These are phyloP conservation scores for Choreutis nemorana DNA, from an alignment of 2,888 invertebrate species.

Conservation along the genomic window DNA sequence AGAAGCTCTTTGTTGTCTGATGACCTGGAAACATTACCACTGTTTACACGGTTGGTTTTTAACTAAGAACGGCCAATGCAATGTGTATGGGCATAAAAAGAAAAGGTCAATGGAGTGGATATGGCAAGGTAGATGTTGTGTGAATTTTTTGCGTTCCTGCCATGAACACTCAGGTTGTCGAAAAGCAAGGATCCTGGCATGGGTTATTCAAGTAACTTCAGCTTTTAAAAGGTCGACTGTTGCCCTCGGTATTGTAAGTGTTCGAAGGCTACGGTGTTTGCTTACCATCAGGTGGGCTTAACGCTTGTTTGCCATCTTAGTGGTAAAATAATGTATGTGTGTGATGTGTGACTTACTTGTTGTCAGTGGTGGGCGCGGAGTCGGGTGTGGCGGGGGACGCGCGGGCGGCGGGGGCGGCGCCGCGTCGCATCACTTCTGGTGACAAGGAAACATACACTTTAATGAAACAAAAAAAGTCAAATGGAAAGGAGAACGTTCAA, in stretches of 20 bases:
- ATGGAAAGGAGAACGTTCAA: too few relatives aligned
- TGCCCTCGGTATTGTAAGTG: too few relatives aligned
- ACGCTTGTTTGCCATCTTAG: too few relatives aligned
- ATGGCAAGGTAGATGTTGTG: background rate
- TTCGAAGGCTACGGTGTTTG: too few relatives aligned
- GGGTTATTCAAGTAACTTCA: too few relatives aligned
- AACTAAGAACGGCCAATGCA: background rate
- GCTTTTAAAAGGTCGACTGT: too few relatives aligned
- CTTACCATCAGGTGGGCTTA: too few relatives aligned
- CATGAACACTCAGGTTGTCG: too few relatives aligned
- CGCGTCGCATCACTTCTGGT: constrained; percentile 63
- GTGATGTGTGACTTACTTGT: too few relatives aligned
- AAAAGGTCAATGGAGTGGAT: background rate
- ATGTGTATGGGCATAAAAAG: background rate
- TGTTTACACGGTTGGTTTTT: too few relatives aligned
- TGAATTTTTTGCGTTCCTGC: constrained; percentile 23
- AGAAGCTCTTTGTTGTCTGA: constrained; percentile 54
- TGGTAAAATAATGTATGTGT: too few relatives aligned
- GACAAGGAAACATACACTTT: constrained; percentile 24
- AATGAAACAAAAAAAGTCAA: background rate
- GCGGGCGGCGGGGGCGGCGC: constrained; percentile 46
- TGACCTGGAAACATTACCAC: constrained; percentile 34
- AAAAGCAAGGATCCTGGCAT: too few relatives aligned
- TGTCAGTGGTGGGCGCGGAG: constrained; percentile 7
- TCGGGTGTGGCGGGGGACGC: constrained; percentile 20